phyloP scores from a whole-genome alignment of 2,797 vertebrate species.

The Pelochelys cantorii region DNA sequence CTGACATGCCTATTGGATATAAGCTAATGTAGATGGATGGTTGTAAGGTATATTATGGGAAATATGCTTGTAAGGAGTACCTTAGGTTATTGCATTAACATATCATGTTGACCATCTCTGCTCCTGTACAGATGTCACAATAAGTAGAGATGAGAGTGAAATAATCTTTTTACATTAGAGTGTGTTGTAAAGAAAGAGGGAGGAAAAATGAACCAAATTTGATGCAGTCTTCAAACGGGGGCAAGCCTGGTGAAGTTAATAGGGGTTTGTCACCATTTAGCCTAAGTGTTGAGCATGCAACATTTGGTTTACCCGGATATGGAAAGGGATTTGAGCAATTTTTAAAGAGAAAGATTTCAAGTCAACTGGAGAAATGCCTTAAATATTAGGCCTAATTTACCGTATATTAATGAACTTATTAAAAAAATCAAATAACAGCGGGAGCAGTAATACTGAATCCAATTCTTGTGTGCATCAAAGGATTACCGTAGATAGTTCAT shows the following conservation, averaged over 20 bases:
- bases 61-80: background rate
- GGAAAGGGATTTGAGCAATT: background rate
- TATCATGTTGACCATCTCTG: background rate
- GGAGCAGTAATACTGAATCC: background rate
- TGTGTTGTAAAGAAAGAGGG: background rate
- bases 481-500: too few species aligned
- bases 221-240: background rate
- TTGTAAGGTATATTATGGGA: background rate
- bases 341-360: background rate
- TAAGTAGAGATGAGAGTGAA: background rate
- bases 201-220: background rate
- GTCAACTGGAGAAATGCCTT: background rate
- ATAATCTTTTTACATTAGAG: background rate
- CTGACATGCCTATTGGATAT: background rate
- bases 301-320: background rate
- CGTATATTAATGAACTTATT: background rate
- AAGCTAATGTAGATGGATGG: background rate
- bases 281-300: background rate
- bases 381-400: background rate
- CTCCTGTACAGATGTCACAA: background rate
- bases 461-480: background rate
- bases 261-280: background rate
- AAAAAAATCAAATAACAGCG: background rate
- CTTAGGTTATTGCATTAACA: background rate
- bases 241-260: background rate